Base-by-base conservation (phyloP, 2,888 invertebrate species). In the Platycheirus albimanus region DNA sequence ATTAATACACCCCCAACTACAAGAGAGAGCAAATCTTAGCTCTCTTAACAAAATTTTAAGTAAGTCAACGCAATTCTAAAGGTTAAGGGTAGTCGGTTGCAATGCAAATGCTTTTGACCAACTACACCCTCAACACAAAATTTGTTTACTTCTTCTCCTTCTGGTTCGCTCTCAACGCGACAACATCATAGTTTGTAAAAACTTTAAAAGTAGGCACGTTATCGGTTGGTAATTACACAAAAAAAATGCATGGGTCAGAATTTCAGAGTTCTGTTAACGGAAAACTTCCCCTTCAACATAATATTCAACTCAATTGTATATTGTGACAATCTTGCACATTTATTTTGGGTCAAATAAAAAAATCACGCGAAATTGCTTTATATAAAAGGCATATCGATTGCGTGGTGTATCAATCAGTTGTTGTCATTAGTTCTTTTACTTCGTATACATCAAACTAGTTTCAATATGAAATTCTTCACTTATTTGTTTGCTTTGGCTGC, bases 401-500 rank as follows among this genome's bases (percentile, higher is more conserved):
- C 24, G 7, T 51, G n/a, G 13, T 15, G 1, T 13, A 43, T 8
- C 51, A 43, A 80, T 75, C 70, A 76, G 70, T 81, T 81, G 70
- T 81, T 81, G 10, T 33, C 19, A 41, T 52, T 61, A 77, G 77
- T 72, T 63, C 61, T 61, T 83, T 28, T 3, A 20, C 49, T 71
- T 72, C 24, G 13, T 8, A 66, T 43, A 61, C 54, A 6, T 11
- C 24, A 43, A 58, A 58, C 41, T 17, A 67, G 15, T 47, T 67
- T 80, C 79, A 89, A 86, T 54, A 88, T 88, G 88, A 88, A 88
- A 87, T 87, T 86, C 86, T 87, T 88, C 74, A 86, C 87, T 85
- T 87, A 86, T 83, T 83, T 88, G n/a, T 28, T 84, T 70, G 87
- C 85, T 51, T 78, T 88, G 69, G 24, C 87, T 72, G 64, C 19